phyloP scores from a whole-genome alignment of 2,888 invertebrate species.

The Desoria tigrina region DNA sequence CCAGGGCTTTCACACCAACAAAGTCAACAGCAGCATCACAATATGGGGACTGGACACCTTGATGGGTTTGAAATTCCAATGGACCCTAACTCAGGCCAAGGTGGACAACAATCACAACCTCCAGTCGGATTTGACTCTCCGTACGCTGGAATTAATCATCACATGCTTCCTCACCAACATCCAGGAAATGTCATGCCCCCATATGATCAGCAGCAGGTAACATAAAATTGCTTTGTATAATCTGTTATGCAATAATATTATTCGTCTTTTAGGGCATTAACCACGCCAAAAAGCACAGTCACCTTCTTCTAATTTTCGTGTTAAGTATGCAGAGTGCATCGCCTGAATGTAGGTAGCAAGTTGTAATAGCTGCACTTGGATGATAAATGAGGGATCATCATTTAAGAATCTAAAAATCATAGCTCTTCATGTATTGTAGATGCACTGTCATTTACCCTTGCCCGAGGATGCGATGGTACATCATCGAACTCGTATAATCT shows the following conservation, averaged over 20 bases:
- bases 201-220: slow-evolving; percentile 52
- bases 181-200: slow-evolving; percentile 49
- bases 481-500: too few species aligned
- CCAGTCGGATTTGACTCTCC: slow-evolving; percentile 43
- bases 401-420: too few species aligned
- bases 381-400: too few species aligned
- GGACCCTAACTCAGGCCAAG: slow-evolving; percentile 42
- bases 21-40: slow-evolving; percentile 42
- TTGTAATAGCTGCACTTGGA: too few species aligned
- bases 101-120: slow-evolving; percentile 17
- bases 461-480: too few species aligned
- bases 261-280: slow-evolving; percentile 1
- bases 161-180: slow-evolving; percentile 45
- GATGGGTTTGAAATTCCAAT: slow-evolving; percentile 49
- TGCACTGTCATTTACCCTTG: too few species aligned
- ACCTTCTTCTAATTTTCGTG: slow-evolving; percentile 3
- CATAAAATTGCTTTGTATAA: neutral
- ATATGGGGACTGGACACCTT: slow-evolving; percentile 25
- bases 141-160: slow-evolving; percentile 48
- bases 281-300: slow-evolving; percentile 4
- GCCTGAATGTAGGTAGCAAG: too few species aligned
- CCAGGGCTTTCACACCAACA: slow-evolving; percentile 34
- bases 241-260: neutral
- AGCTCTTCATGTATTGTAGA: too few species aligned
- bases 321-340: too few species aligned